Evolutionary conservation across 2,888 invertebrate genomes (phyloP), one percentile per base, ranked within the genome.

Genomic region (Thecophora atra): DNA sequence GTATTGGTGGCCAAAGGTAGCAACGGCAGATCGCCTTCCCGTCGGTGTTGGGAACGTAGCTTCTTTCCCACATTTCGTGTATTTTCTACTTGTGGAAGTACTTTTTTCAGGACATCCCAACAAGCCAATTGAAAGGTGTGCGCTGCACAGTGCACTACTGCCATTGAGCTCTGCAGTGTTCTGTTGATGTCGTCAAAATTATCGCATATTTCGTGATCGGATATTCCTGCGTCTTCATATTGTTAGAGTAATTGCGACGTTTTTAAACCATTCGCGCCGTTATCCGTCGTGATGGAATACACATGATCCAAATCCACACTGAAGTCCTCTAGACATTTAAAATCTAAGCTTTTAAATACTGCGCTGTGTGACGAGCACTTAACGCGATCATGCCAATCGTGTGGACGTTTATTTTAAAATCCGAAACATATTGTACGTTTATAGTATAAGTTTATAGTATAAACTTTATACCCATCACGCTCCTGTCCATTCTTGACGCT

Each of bases 251-350:
- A 62, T 56, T 52, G 56, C 11, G 71, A 54, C 3, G 54, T 52
- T 44, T 75, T 70, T 51, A 72, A 17, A 24, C 73, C 60, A 67
- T 75, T 76, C 44, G 73, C 71, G 8, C 71, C 72, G 42, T 74
- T 72, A 28, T 76, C 76, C 63, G 72, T 77, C n/a, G 72, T 76
- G 28, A 71, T 75, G 13, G 76, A 76, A 70, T 62, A 73, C 47
- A 77, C 62, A 52, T 73, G 72, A 15, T 54, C 47, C 24, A 74
- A 72, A 47, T 76, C 73, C 28, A 77, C 73, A 66, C 69, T 58
- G 21, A 67, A 77, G 8, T 70, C 71, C 19, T 71, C 60, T n/a
- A 77, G 44, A 11, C 44, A 63, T 63, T 71, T 24, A 76, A 37
- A 52, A 77, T 68, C 24, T 76, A 64, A 52, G 73, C 51, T 42